These are phyloP conservation scores for Lysandra bellargus DNA, from an alignment of 2,888 invertebrate genomes.

Conservation along the genomic window DNA sequence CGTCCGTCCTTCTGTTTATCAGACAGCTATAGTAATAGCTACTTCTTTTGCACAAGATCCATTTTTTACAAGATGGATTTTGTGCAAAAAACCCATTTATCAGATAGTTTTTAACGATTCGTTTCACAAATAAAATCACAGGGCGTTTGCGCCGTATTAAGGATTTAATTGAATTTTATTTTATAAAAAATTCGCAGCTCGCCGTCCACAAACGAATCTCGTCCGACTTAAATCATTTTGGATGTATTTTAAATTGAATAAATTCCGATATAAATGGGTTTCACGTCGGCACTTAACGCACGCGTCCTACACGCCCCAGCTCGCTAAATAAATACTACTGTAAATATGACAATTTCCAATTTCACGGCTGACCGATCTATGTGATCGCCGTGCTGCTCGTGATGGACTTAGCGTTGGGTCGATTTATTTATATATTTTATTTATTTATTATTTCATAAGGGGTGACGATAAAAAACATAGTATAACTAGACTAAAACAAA, in stretches of 20 bases:
- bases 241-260: slow-evolving; percentile 41
- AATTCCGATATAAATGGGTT: slow-evolving; percentile 39
- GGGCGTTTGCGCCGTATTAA: slow-evolving; percentile 17
- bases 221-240: slow-evolving; percentile 38
- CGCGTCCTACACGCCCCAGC: slow-evolving; percentile 26
- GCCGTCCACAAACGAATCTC: slow-evolving; percentile 35
- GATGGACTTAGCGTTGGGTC: background rate
- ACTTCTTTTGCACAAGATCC: too few relatives aligned
- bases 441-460: background rate
- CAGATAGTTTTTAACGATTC: background rate
- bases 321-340: slow-evolving; percentile 33
- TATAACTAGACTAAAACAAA: too few relatives aligned
- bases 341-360: slow-evolving; percentile 38
- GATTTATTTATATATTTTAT: background rate
- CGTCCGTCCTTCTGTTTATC: too few relatives aligned
- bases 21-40: too few relatives aligned
- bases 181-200: slow-evolving; percentile 20
- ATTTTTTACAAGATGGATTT: too few relatives aligned
- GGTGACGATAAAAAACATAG: too few relatives aligned
- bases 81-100: background rate
- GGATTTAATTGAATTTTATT: slow-evolving; percentile 23
- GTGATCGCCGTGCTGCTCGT: slow-evolving; percentile 23
- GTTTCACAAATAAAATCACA: slow-evolving; percentile 25
- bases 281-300: slow-evolving; percentile 35
- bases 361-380: slow-evolving; percentile 38